Conservation (phyloP, 1,140 invertebrate species). For the Bacillus rossius region DNA sequence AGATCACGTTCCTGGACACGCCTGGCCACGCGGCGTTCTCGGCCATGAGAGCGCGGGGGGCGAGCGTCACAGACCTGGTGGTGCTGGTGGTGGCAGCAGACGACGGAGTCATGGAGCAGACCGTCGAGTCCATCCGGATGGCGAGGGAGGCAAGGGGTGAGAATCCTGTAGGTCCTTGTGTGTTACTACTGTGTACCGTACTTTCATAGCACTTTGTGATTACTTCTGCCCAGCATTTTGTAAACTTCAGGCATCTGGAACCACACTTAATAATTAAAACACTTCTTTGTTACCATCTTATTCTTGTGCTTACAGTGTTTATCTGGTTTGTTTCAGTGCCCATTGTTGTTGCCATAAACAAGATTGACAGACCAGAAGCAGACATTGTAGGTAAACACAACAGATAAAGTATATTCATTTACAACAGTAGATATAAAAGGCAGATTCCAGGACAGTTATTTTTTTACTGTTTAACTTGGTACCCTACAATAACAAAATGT, state of each 20-base stretch:
- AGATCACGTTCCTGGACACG: constrained; percentile 96
- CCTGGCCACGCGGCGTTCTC: constrained; percentile 98
- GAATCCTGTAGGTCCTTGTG: too few relatives aligned
- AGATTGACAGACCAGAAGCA: constrained; percentile 90
- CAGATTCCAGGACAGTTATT: too few relatives aligned
- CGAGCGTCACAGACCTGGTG: constrained; percentile 89
- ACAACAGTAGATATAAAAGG: too few relatives aligned
- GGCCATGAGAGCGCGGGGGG: constrained; percentile 87
- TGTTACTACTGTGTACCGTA: too few relatives aligned
- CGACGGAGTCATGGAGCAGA: constrained; percentile 99
- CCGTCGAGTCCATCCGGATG: constrained; percentile 73
- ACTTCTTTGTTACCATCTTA: too few relatives aligned
- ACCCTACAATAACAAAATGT: background rate
- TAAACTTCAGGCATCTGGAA: too few relatives aligned
- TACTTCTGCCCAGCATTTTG: too few relatives aligned
- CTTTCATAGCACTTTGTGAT: too few relatives aligned
- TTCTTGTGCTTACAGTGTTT: too few relatives aligned
- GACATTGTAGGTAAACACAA: constrained; percentile 66
- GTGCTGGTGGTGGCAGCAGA: constrained; percentile 97
- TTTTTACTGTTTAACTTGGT: background rate
- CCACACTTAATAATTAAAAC: too few relatives aligned
- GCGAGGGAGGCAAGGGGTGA: constrained; percentile 64
- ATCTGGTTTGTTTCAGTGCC: constrained; percentile 75
- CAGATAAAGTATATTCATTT: constrained; percentile 8
- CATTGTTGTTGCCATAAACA: constrained; percentile 98